phyloP scores from a whole-genome alignment of 2,797 vertebrate genomes.

The Oophaga sylvatica region DNA sequence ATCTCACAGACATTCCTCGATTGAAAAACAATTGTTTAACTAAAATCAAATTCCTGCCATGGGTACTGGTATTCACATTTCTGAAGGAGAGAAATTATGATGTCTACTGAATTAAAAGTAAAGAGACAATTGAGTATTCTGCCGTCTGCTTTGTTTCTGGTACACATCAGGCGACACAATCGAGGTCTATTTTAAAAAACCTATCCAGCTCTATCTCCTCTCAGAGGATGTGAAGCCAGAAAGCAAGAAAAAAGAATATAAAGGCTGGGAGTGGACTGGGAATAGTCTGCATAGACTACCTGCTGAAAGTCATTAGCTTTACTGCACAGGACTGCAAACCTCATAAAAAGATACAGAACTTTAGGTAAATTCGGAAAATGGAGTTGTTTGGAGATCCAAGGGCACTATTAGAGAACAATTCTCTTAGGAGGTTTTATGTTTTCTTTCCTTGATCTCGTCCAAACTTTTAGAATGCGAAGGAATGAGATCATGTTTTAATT shows the following conservation, averaged over 20 bases:
- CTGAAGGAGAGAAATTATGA: neutral
- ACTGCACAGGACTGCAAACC: neutral
- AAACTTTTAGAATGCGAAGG: neutral
- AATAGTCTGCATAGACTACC: slow-evolving; percentile 20
- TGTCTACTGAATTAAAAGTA: neutral
- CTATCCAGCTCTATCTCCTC: neutral
- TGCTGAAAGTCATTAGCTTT: slow-evolving; percentile 9
- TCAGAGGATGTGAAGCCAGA: slow-evolving; percentile 6
- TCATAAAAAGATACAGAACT: slow-evolving; percentile 9
- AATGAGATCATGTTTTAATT: neutral
- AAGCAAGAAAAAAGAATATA: neutral
- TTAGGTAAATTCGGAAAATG: neutral
- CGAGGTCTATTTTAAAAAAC: neutral
- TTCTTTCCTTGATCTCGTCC: neutral
- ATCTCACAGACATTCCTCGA: neutral
- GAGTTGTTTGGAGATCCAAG: neutral
- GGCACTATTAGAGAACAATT: neutral
- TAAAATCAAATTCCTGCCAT: neutral
- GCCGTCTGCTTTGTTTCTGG: neutral
- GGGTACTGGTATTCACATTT: neutral
- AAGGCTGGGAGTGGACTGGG: slow-evolving; percentile 20
- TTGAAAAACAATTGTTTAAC: neutral
- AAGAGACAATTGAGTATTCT: neutral
- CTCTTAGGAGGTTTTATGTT: neutral
- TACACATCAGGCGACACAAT: neutral